A percentile compares a stretch with the other conserved stretches of the same genome.
phyloP scores from a whole-genome alignment of 2,888 invertebrate genomes.

The Rhamphomyia laevipes region DNA sequence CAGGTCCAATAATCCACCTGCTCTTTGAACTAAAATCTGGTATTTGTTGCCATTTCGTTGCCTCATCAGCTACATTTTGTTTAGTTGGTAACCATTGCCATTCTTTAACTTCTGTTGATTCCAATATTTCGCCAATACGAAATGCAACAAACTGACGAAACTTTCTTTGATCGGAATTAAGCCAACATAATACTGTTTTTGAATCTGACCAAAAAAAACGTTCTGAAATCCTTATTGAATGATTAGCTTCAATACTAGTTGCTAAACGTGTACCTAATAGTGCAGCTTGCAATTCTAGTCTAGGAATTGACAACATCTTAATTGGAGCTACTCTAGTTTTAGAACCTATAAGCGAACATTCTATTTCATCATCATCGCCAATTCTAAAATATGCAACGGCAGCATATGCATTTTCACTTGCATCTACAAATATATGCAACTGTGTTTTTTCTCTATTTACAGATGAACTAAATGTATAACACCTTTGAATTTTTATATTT shows the following conservation, averaged over 20 bases:
- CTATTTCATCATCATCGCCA: background rate
- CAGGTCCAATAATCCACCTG: slow-evolving; percentile 12
- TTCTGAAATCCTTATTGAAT: too few relatives aligned
- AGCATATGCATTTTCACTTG: too few relatives aligned
- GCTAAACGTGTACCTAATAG: too few relatives aligned
- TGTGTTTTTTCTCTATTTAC: slow-evolving; percentile 13
- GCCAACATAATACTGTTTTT: too few relatives aligned
- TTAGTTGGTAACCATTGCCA: slow-evolving; percentile 13
- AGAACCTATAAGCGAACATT: slow-evolving; percentile 4
- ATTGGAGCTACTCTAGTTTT: slow-evolving; percentile 4
- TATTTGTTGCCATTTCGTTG: slow-evolving; percentile 9
- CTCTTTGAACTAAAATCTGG: slow-evolving; percentile 5
- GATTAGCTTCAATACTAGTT: too few relatives aligned
- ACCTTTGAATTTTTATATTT: too few relatives aligned
- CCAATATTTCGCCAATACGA: slow-evolving; percentile 14
- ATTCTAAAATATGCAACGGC: slow-evolving; percentile 4
- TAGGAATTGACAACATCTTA: background rate
- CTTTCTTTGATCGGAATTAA: too few relatives aligned
- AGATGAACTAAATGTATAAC: too few relatives aligned
- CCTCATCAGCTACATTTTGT: slow-evolving; percentile 11
- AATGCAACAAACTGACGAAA: too few relatives aligned
- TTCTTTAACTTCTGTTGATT: slow-evolving; percentile 9
- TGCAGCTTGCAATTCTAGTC: slow-evolving; percentile 7
- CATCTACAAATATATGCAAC: slow-evolving; percentile 4
- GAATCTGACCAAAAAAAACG: too few relatives aligned